These are phyloP conservation scores for Plestiodon gilberti DNA, from an alignment of 2,113 vertebrate species.

Conservation along the genomic window DNA sequence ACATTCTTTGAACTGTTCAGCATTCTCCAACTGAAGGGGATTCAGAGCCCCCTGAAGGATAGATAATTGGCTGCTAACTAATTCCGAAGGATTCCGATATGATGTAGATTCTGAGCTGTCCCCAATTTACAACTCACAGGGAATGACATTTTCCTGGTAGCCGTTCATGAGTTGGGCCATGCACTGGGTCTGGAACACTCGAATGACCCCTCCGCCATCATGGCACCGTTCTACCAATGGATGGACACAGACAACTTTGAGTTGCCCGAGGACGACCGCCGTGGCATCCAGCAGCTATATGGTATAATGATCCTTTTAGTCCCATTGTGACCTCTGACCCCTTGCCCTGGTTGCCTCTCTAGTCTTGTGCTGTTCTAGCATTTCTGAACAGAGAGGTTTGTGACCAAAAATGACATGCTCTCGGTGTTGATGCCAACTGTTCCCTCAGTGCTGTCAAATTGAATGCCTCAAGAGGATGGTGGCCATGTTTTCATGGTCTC, in stretches of 20 bases:
- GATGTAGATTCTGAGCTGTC: background rate
- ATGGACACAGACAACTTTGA: slow-evolving; percentile 90
- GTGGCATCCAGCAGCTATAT: slow-evolving; percentile 89
- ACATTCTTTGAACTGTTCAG: no score
- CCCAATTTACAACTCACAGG: slow-evolving; percentile 65
- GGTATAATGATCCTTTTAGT: slow-evolving; percentile 61
- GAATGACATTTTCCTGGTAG: slow-evolving; percentile 91
- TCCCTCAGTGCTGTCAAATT: background rate
- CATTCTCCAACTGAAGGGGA: no score
- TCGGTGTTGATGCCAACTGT: background rate
- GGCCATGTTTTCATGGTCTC: background rate
- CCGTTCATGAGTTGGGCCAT: slow-evolving; percentile 90
- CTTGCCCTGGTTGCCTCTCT: no score
- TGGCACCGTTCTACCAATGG: slow-evolving; percentile 95
- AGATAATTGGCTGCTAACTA: background rate
- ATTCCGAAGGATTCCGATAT: background rate
- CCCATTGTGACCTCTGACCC: background rate
- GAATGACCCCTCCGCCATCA: slow-evolving; percentile 87
- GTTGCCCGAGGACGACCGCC: slow-evolving; percentile 87
- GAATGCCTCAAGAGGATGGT: background rate
- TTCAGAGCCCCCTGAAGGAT: no score
- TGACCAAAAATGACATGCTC: background rate
- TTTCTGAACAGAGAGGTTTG: no score
- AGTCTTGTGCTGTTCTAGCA: background rate
- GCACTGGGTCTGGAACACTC: slow-evolving; percentile 92